Conservation (phyloP, 1,140 invertebrate species). For the Globodera ellingtonae region DNA sequence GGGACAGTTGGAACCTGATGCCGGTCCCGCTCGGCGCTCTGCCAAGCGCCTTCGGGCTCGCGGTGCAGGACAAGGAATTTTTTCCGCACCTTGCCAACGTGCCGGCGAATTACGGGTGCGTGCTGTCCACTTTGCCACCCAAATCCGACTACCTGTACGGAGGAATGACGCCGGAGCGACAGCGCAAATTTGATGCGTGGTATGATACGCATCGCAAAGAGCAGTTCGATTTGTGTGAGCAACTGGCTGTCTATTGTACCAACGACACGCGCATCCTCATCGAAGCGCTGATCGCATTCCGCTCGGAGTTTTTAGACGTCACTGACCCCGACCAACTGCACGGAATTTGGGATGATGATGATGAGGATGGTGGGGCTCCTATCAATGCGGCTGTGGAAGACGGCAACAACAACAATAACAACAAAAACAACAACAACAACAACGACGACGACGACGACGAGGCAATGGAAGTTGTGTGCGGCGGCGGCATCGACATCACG, state of each 20-base stretch:
- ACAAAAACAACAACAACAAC: too few species aligned
- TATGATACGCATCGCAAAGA: background rate
- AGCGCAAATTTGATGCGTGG: background rate
- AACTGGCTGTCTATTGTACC: conserved; percentile 9
- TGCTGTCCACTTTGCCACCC: background rate
- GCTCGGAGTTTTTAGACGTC: background rate
- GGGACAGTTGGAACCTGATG: conserved; percentile 6
- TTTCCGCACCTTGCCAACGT: conserved; percentile 13
- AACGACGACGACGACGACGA: background rate
- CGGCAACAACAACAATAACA: too few species aligned
- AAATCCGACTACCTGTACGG: conserved; percentile 10
- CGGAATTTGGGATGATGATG: background rate
- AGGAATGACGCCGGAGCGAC: conserved; percentile 5
- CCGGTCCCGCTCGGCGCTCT: background rate
- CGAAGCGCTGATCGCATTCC: conserved; percentile 6
- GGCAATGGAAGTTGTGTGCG: background rate
- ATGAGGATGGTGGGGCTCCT: background rate
- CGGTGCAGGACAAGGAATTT: conserved; percentile 12
- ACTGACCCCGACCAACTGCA: background rate
- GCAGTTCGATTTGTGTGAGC: conserved; percentile 6
- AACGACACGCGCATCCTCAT: conserved; percentile 15
- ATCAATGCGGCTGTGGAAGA: too few species aligned
- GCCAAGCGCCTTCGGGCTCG: conserved; percentile 9
- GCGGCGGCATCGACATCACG: background rate
- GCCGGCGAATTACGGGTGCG: conserved; percentile 3